These are phyloP conservation scores for Alca torda DNA, from an alignment of 2,797 vertebrate species.

Conservation along the genomic window DNA sequence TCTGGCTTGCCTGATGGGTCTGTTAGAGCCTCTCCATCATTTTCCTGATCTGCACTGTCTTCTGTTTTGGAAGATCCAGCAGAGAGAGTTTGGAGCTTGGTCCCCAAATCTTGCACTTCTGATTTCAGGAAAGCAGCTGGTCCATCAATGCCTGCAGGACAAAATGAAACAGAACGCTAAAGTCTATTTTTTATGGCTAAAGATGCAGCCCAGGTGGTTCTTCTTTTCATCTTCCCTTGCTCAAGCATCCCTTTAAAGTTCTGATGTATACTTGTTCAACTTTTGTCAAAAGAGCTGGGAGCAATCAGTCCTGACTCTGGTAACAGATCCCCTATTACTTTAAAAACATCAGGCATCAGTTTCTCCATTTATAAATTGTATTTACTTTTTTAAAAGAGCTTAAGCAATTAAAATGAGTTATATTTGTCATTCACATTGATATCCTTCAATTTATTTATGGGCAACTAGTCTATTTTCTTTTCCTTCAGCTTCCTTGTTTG, in stretches of 20 bases:
- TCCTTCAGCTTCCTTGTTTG: background rate
- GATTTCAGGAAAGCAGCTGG: conserved; percentile 86
- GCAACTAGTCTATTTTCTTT: background rate
- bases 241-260: background rate
- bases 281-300: background rate
- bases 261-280: background rate
- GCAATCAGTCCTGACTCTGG: background rate
- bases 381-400: background rate
- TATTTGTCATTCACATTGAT: background rate
- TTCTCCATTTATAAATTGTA: background rate
- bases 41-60: conserved; percentile 76
- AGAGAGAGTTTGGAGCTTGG: conserved; percentile 81
- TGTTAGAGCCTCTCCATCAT: conserved; percentile 74
- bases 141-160: conserved; percentile 86
- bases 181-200: background rate
- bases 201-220: background rate
- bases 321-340: background rate
- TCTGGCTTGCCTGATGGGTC: conserved; percentile 81
- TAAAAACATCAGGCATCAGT: background rate
- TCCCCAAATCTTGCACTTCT: conserved; percentile 79
- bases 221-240: background rate
- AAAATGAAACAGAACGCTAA: background rate
- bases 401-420: background rate
- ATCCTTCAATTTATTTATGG: background rate
- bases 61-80: conserved; percentile 75